Percentiles rank a stretch among this genome's conserved stretches.
Evolutionary conservation across 2,888 invertebrate genomes (phyloP).

Genomic region (Xestia c-nigrum): DNA sequence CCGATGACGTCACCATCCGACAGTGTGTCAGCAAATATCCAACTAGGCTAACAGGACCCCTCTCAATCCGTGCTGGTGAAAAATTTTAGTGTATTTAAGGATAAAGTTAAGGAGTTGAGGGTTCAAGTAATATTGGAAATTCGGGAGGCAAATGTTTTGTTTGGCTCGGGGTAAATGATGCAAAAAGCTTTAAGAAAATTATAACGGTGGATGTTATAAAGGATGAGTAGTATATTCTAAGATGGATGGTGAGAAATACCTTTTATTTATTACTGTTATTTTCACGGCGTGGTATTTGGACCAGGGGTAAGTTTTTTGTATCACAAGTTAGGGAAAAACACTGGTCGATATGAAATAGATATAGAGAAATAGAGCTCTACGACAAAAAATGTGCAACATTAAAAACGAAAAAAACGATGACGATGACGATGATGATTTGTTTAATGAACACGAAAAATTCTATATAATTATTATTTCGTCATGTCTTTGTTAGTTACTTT

Average conservation of each 20-base stretch:
- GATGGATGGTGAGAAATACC: slow-evolving; percentile 69
- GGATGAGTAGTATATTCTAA: slow-evolving; percentile 63
- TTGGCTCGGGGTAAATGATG: slow-evolving; percentile 78
- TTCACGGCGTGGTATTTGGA: background rate
- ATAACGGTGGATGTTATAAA: slow-evolving; percentile 61
- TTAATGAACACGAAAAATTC: too few relatives aligned
- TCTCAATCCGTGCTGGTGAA: slow-evolving; percentile 45
- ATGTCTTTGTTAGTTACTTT: background rate
- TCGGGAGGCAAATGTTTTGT: slow-evolving; percentile 72
- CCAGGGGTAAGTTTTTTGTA: background rate
- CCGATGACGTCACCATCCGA: slow-evolving; percentile 68
- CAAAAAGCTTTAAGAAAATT: slow-evolving; percentile 79
- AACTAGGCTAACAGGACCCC: slow-evolving; percentile 70
- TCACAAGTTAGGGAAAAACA: background rate
- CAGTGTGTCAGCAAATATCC: slow-evolving; percentile 67
- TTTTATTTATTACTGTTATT: slow-evolving; percentile 53
- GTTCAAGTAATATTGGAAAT: slow-evolving; percentile 67
- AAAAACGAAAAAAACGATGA: background rate
- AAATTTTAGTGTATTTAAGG: slow-evolving; percentile 40
- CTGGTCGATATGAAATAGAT: background rate
- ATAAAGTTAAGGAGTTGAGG: slow-evolving; percentile 56
- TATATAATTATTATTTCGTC: background rate
- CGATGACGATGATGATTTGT: background rate
- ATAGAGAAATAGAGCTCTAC: rapidly evolving
- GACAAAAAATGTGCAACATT: background rate